phyloP scores from a whole-genome alignment of 2,888 invertebrate species.

The Leptothorax acervorum region DNA sequence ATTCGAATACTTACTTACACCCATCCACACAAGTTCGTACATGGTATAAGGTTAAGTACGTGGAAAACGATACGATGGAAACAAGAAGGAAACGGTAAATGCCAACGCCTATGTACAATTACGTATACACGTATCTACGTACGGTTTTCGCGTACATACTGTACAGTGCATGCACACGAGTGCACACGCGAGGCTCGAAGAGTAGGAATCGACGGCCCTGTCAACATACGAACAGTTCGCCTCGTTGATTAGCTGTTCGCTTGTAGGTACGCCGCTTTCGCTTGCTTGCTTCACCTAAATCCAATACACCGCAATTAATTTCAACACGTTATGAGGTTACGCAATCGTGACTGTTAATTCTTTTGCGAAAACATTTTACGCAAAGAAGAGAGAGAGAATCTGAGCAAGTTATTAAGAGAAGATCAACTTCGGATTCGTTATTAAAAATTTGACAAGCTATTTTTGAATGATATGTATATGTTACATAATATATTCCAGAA shows the following conservation, averaged over 20 bases:
- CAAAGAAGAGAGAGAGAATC: neutral
- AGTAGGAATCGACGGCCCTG: conserved; percentile 76
- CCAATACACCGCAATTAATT: conserved; percentile 77
- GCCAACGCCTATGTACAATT: conserved; percentile 55
- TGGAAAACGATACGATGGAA: conserved; percentile 34
- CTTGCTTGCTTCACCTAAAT: conserved; percentile 76
- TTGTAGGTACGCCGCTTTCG: conserved; percentile 72
- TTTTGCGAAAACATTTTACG: conserved; percentile 1
- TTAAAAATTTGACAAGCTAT: neutral
- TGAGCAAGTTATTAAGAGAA: neutral
- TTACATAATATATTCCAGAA: neutral
- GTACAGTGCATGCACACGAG: conserved; percentile 56
- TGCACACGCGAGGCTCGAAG: conserved; percentile 67
- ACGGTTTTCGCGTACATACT: conserved; percentile 54
- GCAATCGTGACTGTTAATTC: conserved; percentile 17
- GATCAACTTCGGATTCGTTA: neutral
- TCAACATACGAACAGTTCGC: conserved; percentile 76
- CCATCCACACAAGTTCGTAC: neutral
- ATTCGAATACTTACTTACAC: neutral
- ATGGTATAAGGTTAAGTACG: conserved; percentile 36
- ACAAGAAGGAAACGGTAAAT: conserved; percentile 65
- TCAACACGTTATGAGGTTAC: conserved; percentile 55
- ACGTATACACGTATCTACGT: conserved; percentile 65
- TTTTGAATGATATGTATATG: neutral
- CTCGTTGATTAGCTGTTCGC: conserved; percentile 82